A percentile compares a stretch with the other conserved stretches of the same genome.
Conservation (phyloP, 1,140 invertebrate species). For the Potamilus streckersoni region DNA sequence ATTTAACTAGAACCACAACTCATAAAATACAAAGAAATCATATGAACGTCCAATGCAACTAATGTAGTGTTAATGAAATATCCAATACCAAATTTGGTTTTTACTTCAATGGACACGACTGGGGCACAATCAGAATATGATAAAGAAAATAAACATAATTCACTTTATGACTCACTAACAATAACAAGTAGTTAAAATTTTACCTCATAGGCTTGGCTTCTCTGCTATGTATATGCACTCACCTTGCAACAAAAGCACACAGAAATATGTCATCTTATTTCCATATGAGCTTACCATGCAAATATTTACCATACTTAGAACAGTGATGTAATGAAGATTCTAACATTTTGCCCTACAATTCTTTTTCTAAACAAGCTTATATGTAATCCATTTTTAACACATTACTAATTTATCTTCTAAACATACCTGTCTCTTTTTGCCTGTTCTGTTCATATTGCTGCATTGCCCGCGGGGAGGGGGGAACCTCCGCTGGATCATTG, state of each 20-base stretch:
- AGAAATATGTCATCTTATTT: neutral
- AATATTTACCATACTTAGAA: no score
- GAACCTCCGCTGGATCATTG: slow-evolving; percentile 39
- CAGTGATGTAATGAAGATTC: no score
- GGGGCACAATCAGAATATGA: no score
- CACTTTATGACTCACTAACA: neutral
- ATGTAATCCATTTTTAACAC: neutral
- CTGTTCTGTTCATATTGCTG: slow-evolving; percentile 60
- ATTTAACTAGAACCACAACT: no score
- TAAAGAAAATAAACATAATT: no score
- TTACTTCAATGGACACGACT: no score
- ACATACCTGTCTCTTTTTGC: slow-evolving; percentile 53
- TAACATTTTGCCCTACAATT: no score
- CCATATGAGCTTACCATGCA: neutral
- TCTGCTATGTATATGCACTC: neutral
- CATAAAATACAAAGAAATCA: no score
- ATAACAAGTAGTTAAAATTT: neutral
- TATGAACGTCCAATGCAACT: no score
- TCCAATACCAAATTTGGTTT: no score
- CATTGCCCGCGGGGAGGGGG: slow-evolving; percentile 47
- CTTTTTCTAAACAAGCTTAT: no score
- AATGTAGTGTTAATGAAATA: no score
- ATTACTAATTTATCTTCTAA: neutral
- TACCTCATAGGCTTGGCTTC: neutral
- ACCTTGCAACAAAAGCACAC: neutral